Evolutionary conservation across 2,113 vertebrate species (phyloP), one percentile per base, ranked within the genome.

Genomic region (Ciconia maguari): DNA sequence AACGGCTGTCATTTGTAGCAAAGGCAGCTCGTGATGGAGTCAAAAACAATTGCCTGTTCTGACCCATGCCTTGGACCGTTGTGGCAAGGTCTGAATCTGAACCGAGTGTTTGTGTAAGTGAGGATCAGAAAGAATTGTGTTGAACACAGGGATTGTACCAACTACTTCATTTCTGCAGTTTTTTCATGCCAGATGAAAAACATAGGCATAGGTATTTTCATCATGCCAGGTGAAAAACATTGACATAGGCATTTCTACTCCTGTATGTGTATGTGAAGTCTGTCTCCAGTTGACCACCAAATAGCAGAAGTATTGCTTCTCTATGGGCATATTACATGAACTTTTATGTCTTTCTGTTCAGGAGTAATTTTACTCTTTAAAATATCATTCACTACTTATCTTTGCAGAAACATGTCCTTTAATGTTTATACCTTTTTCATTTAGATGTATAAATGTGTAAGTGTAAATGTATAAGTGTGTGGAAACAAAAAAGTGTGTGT

Each of bases 1-100:
- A 18, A 4, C 16, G 1, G 19, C 27, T 0, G 0, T 22, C 3
- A 0, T 4, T 15, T n/a, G 30, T 41, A 68, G 65, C 29, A n/a
- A 15, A 78, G 83, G 70, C 65, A 54, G 74, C 69, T 82, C 1
- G 1, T 34, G n/a, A 4, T 60, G 42, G 54, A 44, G 51, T 44
- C 79, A 64, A 15, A 66, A 52, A 3, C 24, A 4, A 6, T 42
- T 54, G 38, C 13, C 19, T 32, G 17, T 55, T 72, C 36, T 80
- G 38, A 29, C 19, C 46, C 34, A 1, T 58, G 38, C 36, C 48
- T 30, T 66, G 82, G 71, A 8, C 20, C 0, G 0, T 3, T 21
- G 76, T 55, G 55, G 18, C 69, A 18, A 36, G 10, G 30, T 72
- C 49, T 48, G 69, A 62, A 36, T 32, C 68, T 34, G 48, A 89